Percentiles rank a stretch among this genome's conserved stretches.
These are phyloP conservation scores for Motacilla alba DNA, from an alignment of 2,113 vertebrate genomes.

Conservation along the genomic window DNA sequence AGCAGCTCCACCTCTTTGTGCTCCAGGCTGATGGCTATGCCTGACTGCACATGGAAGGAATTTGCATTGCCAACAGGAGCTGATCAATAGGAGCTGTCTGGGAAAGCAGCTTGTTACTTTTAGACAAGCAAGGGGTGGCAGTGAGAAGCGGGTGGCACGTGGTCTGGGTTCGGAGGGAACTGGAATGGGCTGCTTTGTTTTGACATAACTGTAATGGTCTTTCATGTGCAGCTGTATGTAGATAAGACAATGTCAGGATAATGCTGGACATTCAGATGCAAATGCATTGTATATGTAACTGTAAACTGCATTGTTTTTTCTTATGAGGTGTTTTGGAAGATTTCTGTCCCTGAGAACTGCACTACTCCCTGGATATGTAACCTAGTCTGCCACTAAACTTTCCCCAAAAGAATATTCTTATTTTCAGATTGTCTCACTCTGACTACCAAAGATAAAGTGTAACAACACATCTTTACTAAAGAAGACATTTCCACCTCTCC, in stretches of 20 bases:
- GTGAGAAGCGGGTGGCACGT: not conserved
- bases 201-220: slow-evolving; percentile 54
- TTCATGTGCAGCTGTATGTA: slow-evolving; percentile 70
- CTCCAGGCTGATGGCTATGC: slow-evolving; percentile 47
- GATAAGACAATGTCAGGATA: slow-evolving; percentile 63
- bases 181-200: slow-evolving; percentile 58
- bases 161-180: slow-evolving; percentile 39
- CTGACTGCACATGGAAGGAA: slow-evolving; percentile 60
- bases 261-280: slow-evolving; percentile 57
- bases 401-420: not conserved
- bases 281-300: slow-evolving; percentile 45
- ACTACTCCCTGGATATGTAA: not conserved
- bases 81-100: slow-evolving; percentile 63
- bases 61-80: slow-evolving; percentile 60
- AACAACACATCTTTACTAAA: not conserved
- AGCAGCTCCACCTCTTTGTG: slow-evolving; percentile 62
- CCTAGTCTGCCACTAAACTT: not conserved
- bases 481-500: not conserved
- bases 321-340: not conserved
- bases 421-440: not conserved
- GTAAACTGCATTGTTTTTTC: not conserved
- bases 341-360: not conserved
- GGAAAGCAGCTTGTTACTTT: slow-evolving; percentile 29
- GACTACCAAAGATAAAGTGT: not conserved
- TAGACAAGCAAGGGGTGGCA: slow-evolving; percentile 53